Percentiles rank a stretch among this genome's conserved stretches.
Evolutionary conservation across 2,888 invertebrate genomes (phyloP).

Genomic region (Sphaeridia pumilis): DNA sequence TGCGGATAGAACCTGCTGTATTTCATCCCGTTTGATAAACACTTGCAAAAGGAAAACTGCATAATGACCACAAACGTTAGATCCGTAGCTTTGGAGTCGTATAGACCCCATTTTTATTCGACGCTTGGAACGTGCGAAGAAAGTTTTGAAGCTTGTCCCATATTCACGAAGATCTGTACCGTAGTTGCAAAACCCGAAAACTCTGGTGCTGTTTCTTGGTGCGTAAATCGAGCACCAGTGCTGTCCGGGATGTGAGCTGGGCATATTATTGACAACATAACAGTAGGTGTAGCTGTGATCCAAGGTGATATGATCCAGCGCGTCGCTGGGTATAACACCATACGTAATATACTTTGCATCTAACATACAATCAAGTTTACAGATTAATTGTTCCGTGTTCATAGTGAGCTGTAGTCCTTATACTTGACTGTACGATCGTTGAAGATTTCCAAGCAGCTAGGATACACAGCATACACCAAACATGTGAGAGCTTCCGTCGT

Average conservation of each 20-base stretch:
- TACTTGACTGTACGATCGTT: slow-evolving; percentile 14
- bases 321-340: slow-evolving; percentile 13
- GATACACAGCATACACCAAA: slow-evolving; percentile 19
- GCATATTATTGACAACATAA: slow-evolving; percentile 12
- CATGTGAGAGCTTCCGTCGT: slow-evolving; percentile 15
- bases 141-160: slow-evolving; percentile 11
- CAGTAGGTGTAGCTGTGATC: slow-evolving; percentile 5
- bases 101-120: not conserved
- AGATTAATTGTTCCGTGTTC: slow-evolving; percentile 9
- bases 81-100: slow-evolving; percentile 6
- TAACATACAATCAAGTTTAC: slow-evolving; percentile 1
- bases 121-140: slow-evolving; percentile 4
- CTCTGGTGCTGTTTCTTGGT: not conserved
- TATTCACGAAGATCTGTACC: slow-evolving; percentile 12
- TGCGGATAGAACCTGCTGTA: not conserved
- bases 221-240: slow-evolving; percentile 16
- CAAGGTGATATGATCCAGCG: slow-evolving; percentile 2
- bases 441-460: slow-evolving; percentile 15
- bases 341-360: not conserved
- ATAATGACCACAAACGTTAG: slow-evolving; percentile 15
- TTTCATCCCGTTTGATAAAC: not conserved
- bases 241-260: not conserved
- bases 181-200: slow-evolving; percentile 13
- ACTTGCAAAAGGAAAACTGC: slow-evolving; percentile 12
- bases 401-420: slow-evolving; percentile 17